Conservation (phyloP, 2,797 vertebrate genomes). For the Bucorvus abyssinicus region DNA sequence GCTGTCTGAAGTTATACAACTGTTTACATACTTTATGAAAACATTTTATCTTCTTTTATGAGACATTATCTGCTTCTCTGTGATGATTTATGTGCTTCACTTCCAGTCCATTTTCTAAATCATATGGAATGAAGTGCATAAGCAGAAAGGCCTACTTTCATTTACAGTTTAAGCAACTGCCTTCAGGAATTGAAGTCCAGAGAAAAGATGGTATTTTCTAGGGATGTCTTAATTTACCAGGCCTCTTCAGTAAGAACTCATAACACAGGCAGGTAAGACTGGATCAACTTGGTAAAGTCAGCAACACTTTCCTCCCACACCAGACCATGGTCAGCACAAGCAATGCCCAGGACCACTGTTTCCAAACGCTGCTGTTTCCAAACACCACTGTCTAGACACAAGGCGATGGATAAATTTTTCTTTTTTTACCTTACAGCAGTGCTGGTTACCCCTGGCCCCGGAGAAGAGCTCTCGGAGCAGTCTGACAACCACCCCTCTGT, state of each 20-base stretch:
- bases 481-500: not conserved
- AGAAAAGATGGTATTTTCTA: not conserved
- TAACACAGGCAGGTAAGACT: not conserved
- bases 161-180: not conserved
- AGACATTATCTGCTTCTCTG: not conserved
- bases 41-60: conserved; percentile 16
- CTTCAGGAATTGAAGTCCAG: not conserved
- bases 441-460: not conserved
- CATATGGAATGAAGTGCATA: not conserved
- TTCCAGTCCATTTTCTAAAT: not conserved
- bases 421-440: not conserved
- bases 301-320: not conserved
- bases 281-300: not conserved
- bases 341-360: not conserved
- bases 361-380: not conserved
- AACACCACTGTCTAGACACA: not conserved
- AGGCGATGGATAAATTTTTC: rapidly evolving
- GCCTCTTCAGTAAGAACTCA: not conserved
- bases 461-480: rapidly evolving
- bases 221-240: not conserved
- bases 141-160: not conserved
- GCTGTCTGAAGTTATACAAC: not conserved
- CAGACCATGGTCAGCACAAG: not conserved
- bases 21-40: conserved; percentile 15
- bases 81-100: not conserved